Percentiles rank a stretch among this genome's conserved stretches.
phyloP scores from a whole-genome alignment of 2,888 invertebrate species.

The Amiota minor region DNA sequence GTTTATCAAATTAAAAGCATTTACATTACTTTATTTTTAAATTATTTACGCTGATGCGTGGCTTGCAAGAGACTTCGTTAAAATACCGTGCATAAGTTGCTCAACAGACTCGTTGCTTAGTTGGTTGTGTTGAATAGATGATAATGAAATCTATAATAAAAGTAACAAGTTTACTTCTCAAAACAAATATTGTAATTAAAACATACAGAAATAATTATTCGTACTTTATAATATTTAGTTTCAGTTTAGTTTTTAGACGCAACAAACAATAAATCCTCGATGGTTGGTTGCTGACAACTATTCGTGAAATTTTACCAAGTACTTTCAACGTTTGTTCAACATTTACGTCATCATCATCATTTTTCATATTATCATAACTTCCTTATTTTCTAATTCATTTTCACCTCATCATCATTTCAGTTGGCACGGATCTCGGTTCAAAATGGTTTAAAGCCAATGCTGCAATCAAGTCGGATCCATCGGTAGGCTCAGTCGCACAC shows the following conservation, averaged over 20 bases:
- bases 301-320: constrained; percentile 24
- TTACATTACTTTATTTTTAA: constrained; percentile 51
- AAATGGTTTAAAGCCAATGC: constrained; percentile 53
- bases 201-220: neutral
- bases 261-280: neutral
- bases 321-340: constrained; percentile 25
- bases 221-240: constrained; percentile 5
- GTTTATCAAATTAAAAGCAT: constrained; percentile 42
- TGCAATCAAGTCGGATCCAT: constrained; percentile 40
- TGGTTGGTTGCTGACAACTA: constrained; percentile 26
- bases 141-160: constrained; percentile 53
- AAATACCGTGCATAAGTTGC: constrained; percentile 35
- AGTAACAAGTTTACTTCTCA: constrained; percentile 30
- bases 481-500: constrained; percentile 61
- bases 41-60: constrained; percentile 34
- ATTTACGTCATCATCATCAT: constrained; percentile 25
- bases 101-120: constrained; percentile 56
- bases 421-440: constrained; percentile 60
- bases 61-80: constrained; percentile 26
- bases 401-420: constrained; percentile 52
- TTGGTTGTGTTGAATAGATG: constrained; percentile 45
- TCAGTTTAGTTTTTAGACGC: constrained; percentile 27
- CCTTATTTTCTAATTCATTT: constrained; percentile 17
- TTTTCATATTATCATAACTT: constrained; percentile 33
- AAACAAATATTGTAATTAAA: constrained; percentile 29